Base-by-base conservation (phyloP, 1,140 invertebrate genomes). In the Pseudomyrmex gracilis region DNA sequence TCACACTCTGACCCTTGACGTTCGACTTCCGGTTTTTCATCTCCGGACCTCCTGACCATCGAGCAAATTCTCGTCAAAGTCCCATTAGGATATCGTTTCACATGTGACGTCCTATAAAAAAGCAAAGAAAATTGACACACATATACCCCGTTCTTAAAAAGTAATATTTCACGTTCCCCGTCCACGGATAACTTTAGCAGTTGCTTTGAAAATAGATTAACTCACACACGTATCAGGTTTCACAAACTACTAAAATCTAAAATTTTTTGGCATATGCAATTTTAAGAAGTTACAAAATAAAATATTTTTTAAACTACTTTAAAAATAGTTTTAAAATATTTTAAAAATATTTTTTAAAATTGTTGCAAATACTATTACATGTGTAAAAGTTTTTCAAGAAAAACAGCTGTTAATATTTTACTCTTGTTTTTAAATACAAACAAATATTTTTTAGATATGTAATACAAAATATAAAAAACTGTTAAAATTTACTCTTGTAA, bases 1-100 rank as follows among this genome's bases (percentile, higher is more conserved):
- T 91, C 80, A 80, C 76, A 66, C 64, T 51, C 70, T 90, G 90
- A 91, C 91, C 91, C 86, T n/a, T 87, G 70, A 64, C 63, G 70
- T 85, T 82, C 84, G 84, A 90, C 87, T 90, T 92, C 90, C 91
- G 91, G 90, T 92, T 89, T 89, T 84, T 90, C 90, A 88, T 88
- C 86, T 84, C 34, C 34, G 90, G 89, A 91, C 90, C 90, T 92
- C 85, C 85, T 91, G 90, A 92, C 91, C 89, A 83, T 60, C 64
- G 85, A 88, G 90, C 91, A 90, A 90, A 90, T 91, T 87, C 90
- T 68, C 89, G 85, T 86, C 85, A 82, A 73, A 68, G 87, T 78
- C 73, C 85, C 70, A 90, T 89, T 90, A 89, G 82, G 60, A 73
- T 82, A 86, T 89, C 88, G 84, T 89, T 89, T 89, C 87, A 88